phyloP scores from a whole-genome alignment of 2,113 vertebrate species.

The Sylvilagus bachmani region DNA sequence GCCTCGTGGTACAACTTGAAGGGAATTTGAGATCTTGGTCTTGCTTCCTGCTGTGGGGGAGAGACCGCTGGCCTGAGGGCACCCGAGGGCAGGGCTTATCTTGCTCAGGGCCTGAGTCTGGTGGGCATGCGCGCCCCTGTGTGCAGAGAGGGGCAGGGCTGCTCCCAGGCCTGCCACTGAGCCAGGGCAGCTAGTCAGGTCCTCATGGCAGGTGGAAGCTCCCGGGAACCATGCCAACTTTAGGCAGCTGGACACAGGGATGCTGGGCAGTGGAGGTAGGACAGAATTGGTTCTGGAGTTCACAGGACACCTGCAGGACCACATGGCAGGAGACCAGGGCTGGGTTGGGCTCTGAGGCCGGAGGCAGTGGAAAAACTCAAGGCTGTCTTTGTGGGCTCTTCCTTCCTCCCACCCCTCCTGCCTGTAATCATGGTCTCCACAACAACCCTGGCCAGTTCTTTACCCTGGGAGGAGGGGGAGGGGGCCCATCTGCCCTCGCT shows the following conservation, averaged over 20 bases:
- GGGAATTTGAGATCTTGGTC: background rate
- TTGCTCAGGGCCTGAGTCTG: background rate
- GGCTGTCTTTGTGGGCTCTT: background rate
- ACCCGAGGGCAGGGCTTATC: background rate
- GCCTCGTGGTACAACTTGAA: background rate
- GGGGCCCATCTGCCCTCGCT: constrained; percentile 38
- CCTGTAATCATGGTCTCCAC: background rate
- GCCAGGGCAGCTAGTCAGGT: background rate
- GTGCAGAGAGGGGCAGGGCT: background rate
- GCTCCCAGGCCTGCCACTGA: background rate
- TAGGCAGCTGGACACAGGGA: background rate
- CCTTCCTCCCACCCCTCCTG: background rate
- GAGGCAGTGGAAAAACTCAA: background rate
- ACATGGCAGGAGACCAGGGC: background rate
- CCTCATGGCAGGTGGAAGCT: background rate
- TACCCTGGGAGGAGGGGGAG: too few species aligned
- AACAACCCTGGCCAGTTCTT: background rate
- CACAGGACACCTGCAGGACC: background rate
- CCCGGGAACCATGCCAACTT: accelerated
- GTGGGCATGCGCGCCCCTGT: background rate
- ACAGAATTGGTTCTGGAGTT: background rate
- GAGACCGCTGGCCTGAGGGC: background rate
- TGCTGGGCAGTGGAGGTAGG: background rate
- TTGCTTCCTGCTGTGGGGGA: background rate
- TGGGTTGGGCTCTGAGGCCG: background rate